Conservation (phyloP, 2,797 vertebrate species). For the Danionella dracula region DNA sequence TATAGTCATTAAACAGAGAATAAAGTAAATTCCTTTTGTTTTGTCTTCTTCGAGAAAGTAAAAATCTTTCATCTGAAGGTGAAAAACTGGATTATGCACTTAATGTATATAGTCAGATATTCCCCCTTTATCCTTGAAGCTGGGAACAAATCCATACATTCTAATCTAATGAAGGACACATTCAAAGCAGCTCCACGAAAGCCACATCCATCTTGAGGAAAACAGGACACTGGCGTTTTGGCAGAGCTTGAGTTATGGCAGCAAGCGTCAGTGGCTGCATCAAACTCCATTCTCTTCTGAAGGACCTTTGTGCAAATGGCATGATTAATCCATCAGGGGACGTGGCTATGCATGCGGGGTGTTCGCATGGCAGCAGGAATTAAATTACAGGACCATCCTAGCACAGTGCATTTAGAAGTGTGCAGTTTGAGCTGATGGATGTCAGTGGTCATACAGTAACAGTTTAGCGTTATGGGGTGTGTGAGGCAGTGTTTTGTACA, state of each 20-base stretch:
- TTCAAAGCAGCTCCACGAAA: constrained; percentile 36
- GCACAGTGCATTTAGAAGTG: constrained; percentile 18
- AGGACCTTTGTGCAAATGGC: constrained; percentile 46
- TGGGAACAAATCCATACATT: constrained; percentile 31
- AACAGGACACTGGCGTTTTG: constrained; percentile 35
- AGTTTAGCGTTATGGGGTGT: constrained; percentile 9
- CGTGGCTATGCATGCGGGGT: constrained; percentile 1
- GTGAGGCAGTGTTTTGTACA: constrained; percentile 9
- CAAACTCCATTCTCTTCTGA: constrained; percentile 44
- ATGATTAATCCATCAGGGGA: constrained; percentile 46
- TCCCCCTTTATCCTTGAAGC: constrained; percentile 16
- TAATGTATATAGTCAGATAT: constrained; percentile 3
- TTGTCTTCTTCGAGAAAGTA: background rate
- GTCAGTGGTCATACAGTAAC: constrained; percentile 5
- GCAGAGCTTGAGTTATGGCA: constrained; percentile 43
- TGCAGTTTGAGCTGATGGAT: constrained; percentile 25
- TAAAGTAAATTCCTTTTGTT: background rate
- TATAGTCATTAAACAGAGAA: background rate
- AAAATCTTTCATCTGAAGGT: background rate
- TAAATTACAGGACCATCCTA: constrained; percentile 37
- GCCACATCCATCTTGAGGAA: constrained; percentile 37
- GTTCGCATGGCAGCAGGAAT: constrained; percentile 40
- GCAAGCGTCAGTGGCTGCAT: constrained; percentile 41
- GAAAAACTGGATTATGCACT: background rate
- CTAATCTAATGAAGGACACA: constrained; percentile 38